A percentile compares a stretch with the other conserved stretches of the same genome.
These are phyloP conservation scores for Hirtodrosophila duncani DNA, from an alignment of 2,888 invertebrate genomes.

Conservation along the genomic window DNA sequence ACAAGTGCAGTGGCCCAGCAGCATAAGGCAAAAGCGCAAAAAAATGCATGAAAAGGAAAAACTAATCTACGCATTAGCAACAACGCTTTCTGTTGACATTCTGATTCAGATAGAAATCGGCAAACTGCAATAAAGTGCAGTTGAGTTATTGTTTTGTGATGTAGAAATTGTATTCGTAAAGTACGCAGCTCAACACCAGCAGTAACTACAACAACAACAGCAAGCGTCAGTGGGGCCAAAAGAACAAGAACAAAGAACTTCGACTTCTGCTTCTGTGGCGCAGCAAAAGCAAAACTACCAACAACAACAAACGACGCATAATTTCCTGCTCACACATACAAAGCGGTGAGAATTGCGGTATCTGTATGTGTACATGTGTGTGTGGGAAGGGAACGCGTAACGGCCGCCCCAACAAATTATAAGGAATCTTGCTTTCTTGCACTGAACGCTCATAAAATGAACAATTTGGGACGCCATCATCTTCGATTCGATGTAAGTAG, in stretches of 20 bases:
- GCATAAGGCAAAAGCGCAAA: conserved; percentile 13
- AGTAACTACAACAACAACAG: conserved; percentile 18
- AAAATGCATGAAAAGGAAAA: conserved; percentile 55
- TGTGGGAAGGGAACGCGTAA: conserved; percentile 48
- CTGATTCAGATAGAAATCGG: conserved; percentile 16
- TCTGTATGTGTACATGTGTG: no score
- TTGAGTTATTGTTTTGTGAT: not conserved
- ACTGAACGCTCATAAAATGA: conserved; percentile 58
- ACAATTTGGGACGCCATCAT: conserved; percentile 62
- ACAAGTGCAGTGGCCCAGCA: conserved; percentile 26
- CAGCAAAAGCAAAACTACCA: conserved; percentile 33
- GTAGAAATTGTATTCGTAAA: not conserved
- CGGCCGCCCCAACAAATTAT: conserved; percentile 58
- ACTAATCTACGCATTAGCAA: conserved; percentile 65
- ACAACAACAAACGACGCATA: conserved; percentile 53
- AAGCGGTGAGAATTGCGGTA: not conserved
- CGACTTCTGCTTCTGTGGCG: conserved; percentile 34
- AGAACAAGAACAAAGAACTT: conserved; percentile 53
- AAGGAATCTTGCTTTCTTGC: conserved; percentile 27
- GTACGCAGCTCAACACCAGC: conserved; percentile 31
- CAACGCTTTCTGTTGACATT: conserved; percentile 18
- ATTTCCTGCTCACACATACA: conserved; percentile 62
- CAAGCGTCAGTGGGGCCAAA: no score
- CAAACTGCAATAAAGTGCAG: conserved; percentile 26
- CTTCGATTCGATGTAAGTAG: conserved; percentile 66